Base-by-base conservation (phyloP, 2,888 invertebrate species). In the Disparrhopalites patrizii region DNA sequence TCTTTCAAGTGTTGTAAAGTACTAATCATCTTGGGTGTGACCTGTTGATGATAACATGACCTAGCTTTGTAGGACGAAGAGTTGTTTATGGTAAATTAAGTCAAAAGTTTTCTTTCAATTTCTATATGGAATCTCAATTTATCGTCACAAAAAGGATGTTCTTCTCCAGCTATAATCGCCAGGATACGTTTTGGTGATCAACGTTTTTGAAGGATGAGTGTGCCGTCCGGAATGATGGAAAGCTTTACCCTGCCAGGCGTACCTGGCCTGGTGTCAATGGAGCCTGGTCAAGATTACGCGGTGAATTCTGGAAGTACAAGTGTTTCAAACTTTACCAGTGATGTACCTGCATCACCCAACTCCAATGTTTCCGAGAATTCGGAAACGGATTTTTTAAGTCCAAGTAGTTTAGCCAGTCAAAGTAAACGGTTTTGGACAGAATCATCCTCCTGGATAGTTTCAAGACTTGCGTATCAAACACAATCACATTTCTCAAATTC, bases 371-470 rank as follows among this genome's bases (percentile, higher is more conserved):
- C 69, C 15, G 70, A 69, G 13, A 54, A 58, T 56, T 71, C 73
- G 1, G 71, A 73, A 38, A 31, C 62, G 10, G 69, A 68, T 25
- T 65, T 67, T 13, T 66, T 70, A 8, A 72, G 71, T 65, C 73
- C 73, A 0, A 61, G 67, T 3, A 61, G 58, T 8, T 47, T 72
- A 10, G 71, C 72, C 1, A 61, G 55, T 27, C 67, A 70, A n/a
- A 70, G 71, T 3, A 73, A 72, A 51, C 70, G 68, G 40, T 72
- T 74, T 54, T 74, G 68, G 68, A 68, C 62, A 27, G 74, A 74
- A 47, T 70, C 71, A 13, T 73, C 73, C 4, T 72, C 74, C 15
- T 74, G 74, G 74, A 62, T 73, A 27, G 69, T 67, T 20, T 72
- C 73, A 5, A 65, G 71, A 51, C 64, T 74, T 43, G 62, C 69